Conservation (phyloP, 1,140 invertebrate genomes). For the Brachionus manjavacas region DNA sequence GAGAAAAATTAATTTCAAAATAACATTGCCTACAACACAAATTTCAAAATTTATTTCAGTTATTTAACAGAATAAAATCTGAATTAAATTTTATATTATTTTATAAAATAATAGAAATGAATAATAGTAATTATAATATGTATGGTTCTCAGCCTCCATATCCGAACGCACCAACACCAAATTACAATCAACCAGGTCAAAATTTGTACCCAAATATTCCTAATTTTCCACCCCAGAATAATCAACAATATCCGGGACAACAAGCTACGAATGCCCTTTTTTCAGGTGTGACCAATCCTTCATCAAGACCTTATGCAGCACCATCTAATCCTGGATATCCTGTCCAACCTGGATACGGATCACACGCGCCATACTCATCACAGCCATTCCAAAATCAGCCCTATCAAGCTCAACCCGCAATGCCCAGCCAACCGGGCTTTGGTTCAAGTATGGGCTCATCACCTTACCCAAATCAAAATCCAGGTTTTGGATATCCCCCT, state of each 20-base stretch:
- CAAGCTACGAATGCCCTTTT: neutral
- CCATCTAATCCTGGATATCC: neutral
- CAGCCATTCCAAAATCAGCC: neutral
- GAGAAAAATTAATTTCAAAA: neutral
- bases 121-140: neutral
- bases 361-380: neutral
- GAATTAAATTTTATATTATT: neutral
- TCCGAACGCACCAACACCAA: neutral
- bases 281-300: neutral
- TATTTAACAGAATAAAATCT: neutral
- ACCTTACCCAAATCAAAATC: neutral
- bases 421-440: neutral
- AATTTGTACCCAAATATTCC: neutral
- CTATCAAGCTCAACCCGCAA: neutral
- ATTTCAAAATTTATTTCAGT: slow-evolving; percentile 22
- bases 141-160: slow-evolving; percentile 17
- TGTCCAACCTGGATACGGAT: neutral
- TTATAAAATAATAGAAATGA: neutral
- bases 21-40: neutral
- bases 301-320: neutral
- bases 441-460: too few species aligned
- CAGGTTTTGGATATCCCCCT: neutral
- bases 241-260: neutral
- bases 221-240: neutral
- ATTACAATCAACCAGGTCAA: neutral